Percentiles rank a stretch among this genome's conserved stretches.
These are phyloP conservation scores for Dyspetes luteomarginatus DNA, from an alignment of 2,888 invertebrate genomes.

Conservation along the genomic window DNA sequence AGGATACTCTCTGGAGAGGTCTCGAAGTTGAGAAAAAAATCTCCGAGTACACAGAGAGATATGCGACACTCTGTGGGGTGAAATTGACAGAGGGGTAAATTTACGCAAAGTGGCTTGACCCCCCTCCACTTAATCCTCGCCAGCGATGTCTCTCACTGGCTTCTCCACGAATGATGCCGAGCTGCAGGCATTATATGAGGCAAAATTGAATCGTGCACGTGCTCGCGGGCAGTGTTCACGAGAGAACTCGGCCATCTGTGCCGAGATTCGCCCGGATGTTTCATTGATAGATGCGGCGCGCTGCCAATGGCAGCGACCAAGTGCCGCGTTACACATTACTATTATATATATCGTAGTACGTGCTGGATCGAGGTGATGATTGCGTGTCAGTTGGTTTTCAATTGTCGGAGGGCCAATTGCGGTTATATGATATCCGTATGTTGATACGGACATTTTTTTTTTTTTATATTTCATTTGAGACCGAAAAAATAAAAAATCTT, in stretches of 20 bases:
- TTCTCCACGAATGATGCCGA: conserved; percentile 40
- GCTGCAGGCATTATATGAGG: conserved; percentile 57
- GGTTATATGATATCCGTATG: conserved; percentile 21
- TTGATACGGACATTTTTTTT: not conserved
- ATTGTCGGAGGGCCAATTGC: conserved; percentile 30
- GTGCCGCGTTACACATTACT: conserved; percentile 32
- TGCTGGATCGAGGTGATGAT: conserved; percentile 52
- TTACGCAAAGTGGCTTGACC: conserved; percentile 47
- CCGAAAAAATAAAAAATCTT: not conserved
- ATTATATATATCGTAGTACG: conserved; percentile 57
- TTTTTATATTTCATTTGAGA: not conserved
- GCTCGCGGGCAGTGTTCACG: conserved; percentile 44
- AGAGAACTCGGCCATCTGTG: conserved; percentile 70
- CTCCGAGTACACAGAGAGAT: not conserved
- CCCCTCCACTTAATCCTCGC: not conserved
- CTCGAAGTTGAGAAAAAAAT: conserved; percentile 32
- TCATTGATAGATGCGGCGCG: conserved; percentile 66
- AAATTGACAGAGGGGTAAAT: conserved; percentile 57
- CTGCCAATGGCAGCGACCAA: conserved; percentile 57
- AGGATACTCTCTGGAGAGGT: conserved; percentile 32
- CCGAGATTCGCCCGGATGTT: conserved; percentile 70
- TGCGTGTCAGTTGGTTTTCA: conserved; percentile 36
- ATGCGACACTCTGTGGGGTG: conserved; percentile 8
- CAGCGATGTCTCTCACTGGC: not conserved
- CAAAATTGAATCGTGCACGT: conserved; percentile 70